A percentile compares a stretch with the other conserved stretches of the same genome.
Evolutionary conservation across 2,797 vertebrate species (phyloP).

Genomic region (Eidolon dupreanum): DNA sequence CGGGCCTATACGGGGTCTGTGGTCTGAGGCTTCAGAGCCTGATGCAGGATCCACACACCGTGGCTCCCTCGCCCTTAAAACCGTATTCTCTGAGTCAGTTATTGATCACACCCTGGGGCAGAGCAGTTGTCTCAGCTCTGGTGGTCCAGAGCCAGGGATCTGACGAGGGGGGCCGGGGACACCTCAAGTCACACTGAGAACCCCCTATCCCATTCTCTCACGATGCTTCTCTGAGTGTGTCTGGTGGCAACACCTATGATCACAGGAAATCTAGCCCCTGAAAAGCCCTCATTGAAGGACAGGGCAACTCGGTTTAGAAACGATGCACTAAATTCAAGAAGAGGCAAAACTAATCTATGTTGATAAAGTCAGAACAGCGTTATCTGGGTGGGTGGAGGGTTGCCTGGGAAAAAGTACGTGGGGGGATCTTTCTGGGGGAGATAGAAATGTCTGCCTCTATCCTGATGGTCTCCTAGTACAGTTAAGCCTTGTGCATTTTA

Average conservation of each 20-base stretch:
- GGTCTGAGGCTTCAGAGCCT: neutral
- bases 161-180: neutral
- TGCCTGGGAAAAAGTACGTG: no score
- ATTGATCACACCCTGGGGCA: neutral
- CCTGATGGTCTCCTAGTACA: neutral
- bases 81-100: neutral
- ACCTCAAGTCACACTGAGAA: rapidly evolving
- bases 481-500: neutral
- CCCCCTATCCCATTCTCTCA: neutral
- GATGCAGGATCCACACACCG: rapidly evolving
- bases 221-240: neutral
- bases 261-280: neutral
- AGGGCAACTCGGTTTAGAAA: neutral
- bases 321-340: neutral
- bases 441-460: neutral
- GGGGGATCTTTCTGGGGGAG: neutral
- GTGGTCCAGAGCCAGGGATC: neutral
- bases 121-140: neutral
- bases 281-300: rapidly evolving
- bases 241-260: neutral
- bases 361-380: neutral
- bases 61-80: rapidly evolving
- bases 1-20: neutral
- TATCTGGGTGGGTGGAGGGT: neutral
- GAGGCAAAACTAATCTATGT: neutral